Evolutionary conservation across 2,113 vertebrate genomes (phyloP).

Genomic region (Ginglymostoma cirratum): DNA sequence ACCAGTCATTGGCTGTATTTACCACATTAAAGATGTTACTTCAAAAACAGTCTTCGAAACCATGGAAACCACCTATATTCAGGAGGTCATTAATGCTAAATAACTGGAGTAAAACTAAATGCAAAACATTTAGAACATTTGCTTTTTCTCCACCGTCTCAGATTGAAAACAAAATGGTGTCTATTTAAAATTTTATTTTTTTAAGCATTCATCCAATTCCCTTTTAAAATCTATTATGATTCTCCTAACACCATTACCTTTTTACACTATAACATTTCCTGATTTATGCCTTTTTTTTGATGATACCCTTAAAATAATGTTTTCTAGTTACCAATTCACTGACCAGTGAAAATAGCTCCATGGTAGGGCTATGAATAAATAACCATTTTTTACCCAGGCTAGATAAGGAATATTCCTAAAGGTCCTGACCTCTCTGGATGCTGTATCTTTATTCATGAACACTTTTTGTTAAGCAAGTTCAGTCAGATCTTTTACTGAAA

Average conservation of each 20-base stretch:
- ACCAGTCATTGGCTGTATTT: neutral
- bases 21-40: neutral
- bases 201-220: neutral
- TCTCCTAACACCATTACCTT: neutral
- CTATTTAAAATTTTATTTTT: neutral
- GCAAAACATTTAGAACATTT: neutral
- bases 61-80: neutral
- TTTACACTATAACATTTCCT: neutral
- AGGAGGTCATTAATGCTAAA: neutral
- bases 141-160: neutral
- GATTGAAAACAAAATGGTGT: neutral
- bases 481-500: neutral
- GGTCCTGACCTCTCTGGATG: neutral
- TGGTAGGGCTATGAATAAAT: constrained; percentile 16
- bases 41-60: neutral
- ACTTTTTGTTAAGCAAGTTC: neutral
- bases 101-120: neutral
- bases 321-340: neutral
- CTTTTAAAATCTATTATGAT: neutral
- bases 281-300: neutral
- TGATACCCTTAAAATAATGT: neutral
- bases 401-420: neutral
- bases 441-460: neutral
- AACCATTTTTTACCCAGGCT: neutral
- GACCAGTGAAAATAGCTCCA: neutral